phyloP scores from a whole-genome alignment of 2,888 invertebrate genomes.

The Tanypteryx hageni region DNA sequence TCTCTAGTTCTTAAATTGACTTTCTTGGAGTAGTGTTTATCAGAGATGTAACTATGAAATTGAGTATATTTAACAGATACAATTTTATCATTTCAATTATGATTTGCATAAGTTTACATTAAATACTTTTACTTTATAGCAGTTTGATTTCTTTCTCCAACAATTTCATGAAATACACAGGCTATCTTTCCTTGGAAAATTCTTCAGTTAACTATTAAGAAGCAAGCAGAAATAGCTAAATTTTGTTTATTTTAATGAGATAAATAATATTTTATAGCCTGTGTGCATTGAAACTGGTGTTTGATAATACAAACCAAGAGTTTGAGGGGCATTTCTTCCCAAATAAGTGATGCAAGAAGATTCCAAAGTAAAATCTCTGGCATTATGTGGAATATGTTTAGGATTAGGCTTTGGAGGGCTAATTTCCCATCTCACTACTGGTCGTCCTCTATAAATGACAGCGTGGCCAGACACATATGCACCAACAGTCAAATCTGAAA shows the following conservation, averaged over 20 bases:
- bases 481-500: conserved; percentile 79
- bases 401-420: conserved; percentile 62
- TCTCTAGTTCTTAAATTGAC: too few relatives aligned
- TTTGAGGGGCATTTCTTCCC: conserved; percentile 69
- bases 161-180: too few relatives aligned
- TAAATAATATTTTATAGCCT: background rate
- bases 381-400: conserved; percentile 59
- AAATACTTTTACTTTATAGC: too few relatives aligned
- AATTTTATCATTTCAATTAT: too few relatives aligned
- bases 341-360: conserved; percentile 70
- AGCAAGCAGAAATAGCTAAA: background rate
- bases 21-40: too few relatives aligned
- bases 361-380: conserved; percentile 68
- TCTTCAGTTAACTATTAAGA: too few relatives aligned
- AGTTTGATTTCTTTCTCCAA: too few relatives aligned
- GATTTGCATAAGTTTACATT: too few relatives aligned
- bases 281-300: background rate
- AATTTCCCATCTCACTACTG: conserved; percentile 71
- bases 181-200: too few relatives aligned
- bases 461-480: conserved; percentile 79
- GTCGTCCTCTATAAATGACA: conserved; percentile 77
- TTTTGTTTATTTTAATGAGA: background rate
- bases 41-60: too few relatives aligned
- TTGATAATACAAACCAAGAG: background rate
- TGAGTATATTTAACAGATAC: too few relatives aligned